Conservation (phyloP, 2,797 vertebrate species). For the Tympanoctomys barrerae region DNA sequence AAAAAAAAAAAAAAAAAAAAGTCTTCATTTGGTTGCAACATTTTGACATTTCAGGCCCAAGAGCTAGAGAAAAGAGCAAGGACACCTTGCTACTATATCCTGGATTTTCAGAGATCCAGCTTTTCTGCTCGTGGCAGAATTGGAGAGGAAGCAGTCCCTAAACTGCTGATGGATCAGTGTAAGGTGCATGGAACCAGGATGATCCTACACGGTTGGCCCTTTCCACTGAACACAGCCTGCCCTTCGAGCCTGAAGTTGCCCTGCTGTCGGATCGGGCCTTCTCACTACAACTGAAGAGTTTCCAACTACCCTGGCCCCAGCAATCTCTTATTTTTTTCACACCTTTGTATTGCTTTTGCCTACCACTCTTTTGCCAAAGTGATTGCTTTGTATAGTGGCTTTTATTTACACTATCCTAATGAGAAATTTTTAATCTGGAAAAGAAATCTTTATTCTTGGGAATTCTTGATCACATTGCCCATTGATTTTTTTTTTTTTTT, state of each 20-base stretch:
- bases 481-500: neutral
- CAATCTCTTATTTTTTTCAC: neutral
- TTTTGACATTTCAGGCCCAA: conserved; percentile 11
- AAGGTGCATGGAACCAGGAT: neutral
- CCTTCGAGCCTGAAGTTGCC: neutral
- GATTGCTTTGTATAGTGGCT: neutral
- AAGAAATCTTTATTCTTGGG: neutral
- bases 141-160: neutral
- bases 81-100: neutral
- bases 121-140: neutral
- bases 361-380: neutral
- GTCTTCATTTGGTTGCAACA: neutral
- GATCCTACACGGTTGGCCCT: neutral
- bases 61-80: neutral
- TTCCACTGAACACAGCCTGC: neutral
- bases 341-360: neutral
- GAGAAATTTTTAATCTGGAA: conserved; percentile 30
- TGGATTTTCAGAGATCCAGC: neutral
- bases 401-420: neutral
- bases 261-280: neutral
- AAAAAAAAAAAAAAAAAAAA: neutral
- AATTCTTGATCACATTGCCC: conserved; percentile 5
- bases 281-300: neutral
- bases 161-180: neutral
- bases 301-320: neutral